These are phyloP conservation scores for Macrophya annulata DNA, from an alignment of 2,888 invertebrate species.

Conservation along the genomic window DNA sequence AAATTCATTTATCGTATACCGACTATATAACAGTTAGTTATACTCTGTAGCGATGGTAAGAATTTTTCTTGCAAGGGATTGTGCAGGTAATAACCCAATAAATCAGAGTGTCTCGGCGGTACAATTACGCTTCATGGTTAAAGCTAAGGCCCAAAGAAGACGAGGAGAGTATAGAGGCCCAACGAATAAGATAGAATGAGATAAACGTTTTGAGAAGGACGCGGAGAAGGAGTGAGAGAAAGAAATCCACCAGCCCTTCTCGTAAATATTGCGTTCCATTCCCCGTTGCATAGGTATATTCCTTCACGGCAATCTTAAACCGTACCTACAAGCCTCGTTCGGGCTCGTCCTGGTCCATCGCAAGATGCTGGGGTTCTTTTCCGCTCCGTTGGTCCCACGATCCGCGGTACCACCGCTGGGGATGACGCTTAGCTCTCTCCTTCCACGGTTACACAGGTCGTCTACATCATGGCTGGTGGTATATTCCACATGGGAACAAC, in stretches of 20 bases:
- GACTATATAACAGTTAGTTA: slow-evolving; percentile 25
- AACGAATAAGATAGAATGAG: slow-evolving; percentile 51
- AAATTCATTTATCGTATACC: slow-evolving; percentile 1
- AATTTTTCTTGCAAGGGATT: slow-evolving; percentile 71
- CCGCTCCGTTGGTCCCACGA: slow-evolving; percentile 47
- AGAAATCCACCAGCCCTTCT: slow-evolving; percentile 72
- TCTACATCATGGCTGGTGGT: neutral
- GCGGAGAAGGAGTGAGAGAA: slow-evolving; percentile 57
- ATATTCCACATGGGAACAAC: slow-evolving; percentile 36
- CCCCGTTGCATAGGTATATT: slow-evolving; percentile 9
- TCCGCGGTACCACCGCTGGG: slow-evolving; percentile 55
- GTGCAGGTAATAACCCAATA: slow-evolving; percentile 77
- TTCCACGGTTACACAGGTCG: slow-evolving; percentile 20
- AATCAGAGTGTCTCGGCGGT: slow-evolving; percentile 76
- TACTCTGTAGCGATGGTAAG: slow-evolving; percentile 4
- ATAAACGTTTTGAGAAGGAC: slow-evolving; percentile 19
- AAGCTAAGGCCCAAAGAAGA: slow-evolving; percentile 59
- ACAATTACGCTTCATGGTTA: slow-evolving; percentile 74
- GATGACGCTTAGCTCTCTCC: slow-evolving; percentile 44
- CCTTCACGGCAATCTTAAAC: neutral
- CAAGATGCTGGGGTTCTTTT: slow-evolving; percentile 42
- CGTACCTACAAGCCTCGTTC: slow-evolving; percentile 17
- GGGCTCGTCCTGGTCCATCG: slow-evolving; percentile 36
- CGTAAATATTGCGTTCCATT: slow-evolving; percentile 72
- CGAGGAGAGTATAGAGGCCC: slow-evolving; percentile 42